Evolutionary conservation across 2,797 vertebrate species (phyloP), one percentile per base, ranked within the genome.

Genomic region (Coregonus suidteri): DNA sequence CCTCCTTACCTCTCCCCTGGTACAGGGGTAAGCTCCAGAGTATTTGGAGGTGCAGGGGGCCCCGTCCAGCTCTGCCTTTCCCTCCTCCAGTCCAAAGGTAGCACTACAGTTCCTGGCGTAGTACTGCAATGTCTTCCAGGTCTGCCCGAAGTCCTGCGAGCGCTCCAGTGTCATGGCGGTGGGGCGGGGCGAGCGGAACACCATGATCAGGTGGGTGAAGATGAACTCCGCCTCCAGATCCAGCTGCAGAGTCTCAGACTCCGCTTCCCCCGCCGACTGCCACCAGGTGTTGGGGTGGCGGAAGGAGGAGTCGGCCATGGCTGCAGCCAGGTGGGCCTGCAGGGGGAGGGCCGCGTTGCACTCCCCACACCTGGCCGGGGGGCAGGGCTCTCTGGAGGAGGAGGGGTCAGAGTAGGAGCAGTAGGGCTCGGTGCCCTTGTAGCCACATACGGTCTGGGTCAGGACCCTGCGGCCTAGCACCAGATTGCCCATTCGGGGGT

Each of bases 221-320:
- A 97, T 98, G 93, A 99, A 99, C 86, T 96, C 87, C 0, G 95
- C 89, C 93, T 99, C 98, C 88, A 99, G 91, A 90, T 99, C 95
- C 87, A 99, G 90, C 87, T 94, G 96, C 85, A 98, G 93, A 79
- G 90, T 96, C 89, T 99, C 98, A 0, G 77, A 90, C 72, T 90
- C 84, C 5, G 85, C 91, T 0, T 93, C 94, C 77, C 87, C 93
- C 0, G 96, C 95, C 0, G 98, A 98, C 90, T 99, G 98, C 98
- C 98, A 99, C 98, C 98, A 99, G 0, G 97, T 98, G 82, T 94
- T 93, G 2, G 98, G 98, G 81, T 94, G 94, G 41, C 93, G 94
- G 92, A 99, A 99, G 1, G 97, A 95, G 0, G 98, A 99, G 90
- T 99, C 98, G 0, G 95, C 96, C 98, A 99, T 99, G 86, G 95